Base-by-base conservation (phyloP, 2,113 vertebrate species). In the Egretta garzetta region DNA sequence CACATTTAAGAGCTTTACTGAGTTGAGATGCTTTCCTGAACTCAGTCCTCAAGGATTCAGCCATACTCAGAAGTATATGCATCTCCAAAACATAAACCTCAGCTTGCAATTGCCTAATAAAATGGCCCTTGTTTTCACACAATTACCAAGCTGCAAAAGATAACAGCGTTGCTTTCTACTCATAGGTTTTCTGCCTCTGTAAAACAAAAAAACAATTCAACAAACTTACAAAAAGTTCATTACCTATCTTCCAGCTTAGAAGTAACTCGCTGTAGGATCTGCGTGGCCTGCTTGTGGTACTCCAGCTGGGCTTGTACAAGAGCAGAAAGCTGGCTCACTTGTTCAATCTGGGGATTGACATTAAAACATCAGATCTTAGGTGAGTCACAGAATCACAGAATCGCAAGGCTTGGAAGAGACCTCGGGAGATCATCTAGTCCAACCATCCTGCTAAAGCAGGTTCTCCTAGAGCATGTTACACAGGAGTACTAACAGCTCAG, bases 221-320 rank as follows among this genome's bases (percentile, higher is more conserved):
- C 9, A 80, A 58, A 52, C 19, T 39, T n/a, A 50, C 2, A 71
- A 39, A 30, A 86, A 75, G 33, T 50, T 30, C 26, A 88, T 97
- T 94, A 99, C 99, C 99, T 99, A 45, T 99, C 99, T 60, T 99
- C 99, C 67, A 99, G 98, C 95, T 99, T 99, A 95, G 98, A 98
- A 62, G 98, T 98, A 95, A 99, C 99, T 97, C 99, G 98, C 94
- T 99, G 99, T 86, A 99, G 98, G 96, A 99, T 99, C 98, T 99
- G 99, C 6, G 99, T 96, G 7, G 99, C 99, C 84, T 99, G 99
- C 96, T 98, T 99, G 97, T 99, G 99, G 96, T 99, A 99, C 90
- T 99, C 99, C 98, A 99, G 98, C 97, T 99, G 99, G 80, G 99
- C 99, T 77, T 99, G 99, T 71, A 99, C 99, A 58, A 99, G 98